Evolutionary conservation across 1,140 invertebrate genomes (phyloP).

Genomic region (Pantala flavescens): DNA sequence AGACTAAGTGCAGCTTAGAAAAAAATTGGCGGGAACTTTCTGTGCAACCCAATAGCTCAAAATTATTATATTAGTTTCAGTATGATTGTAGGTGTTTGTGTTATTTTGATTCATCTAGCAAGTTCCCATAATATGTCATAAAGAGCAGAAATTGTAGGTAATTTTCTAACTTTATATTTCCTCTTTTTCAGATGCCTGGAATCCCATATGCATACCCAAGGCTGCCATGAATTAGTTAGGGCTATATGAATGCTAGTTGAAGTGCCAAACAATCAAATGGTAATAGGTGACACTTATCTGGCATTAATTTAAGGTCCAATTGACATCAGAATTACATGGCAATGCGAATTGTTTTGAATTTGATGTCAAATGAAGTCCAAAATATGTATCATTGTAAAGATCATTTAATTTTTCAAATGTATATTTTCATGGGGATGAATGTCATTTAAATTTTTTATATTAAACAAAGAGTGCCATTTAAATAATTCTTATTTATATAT

Average conservation of each 20-base stretch:
- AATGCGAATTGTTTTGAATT: neutral
- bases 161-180: no score
- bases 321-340: neutral
- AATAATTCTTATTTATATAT: neutral
- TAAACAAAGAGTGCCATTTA: neutral
- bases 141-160: no score
- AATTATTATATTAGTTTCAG: no score
- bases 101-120: no score
- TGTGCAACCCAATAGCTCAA: no score
- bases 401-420: constrained; percentile 5
- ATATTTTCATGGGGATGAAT: constrained; percentile 4
- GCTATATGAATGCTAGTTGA: neutral
- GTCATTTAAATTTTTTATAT: neutral
- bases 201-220: constrained; percentile 1
- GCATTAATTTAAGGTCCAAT: neutral
- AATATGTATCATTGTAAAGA: neutral
- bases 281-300: neutral
- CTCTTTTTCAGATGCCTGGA: neutral
- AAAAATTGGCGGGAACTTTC: no score
- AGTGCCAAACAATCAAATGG: neutral
- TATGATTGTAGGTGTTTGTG: no score
- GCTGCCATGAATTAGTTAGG: constrained; percentile 5
- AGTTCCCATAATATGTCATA: no score
- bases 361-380: neutral
- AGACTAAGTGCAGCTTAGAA: no score